Evolutionary conservation across 2,888 invertebrate genomes (phyloP), one percentile per base, ranked within the genome.

Genomic region (Parascotia fuliginaria): DNA sequence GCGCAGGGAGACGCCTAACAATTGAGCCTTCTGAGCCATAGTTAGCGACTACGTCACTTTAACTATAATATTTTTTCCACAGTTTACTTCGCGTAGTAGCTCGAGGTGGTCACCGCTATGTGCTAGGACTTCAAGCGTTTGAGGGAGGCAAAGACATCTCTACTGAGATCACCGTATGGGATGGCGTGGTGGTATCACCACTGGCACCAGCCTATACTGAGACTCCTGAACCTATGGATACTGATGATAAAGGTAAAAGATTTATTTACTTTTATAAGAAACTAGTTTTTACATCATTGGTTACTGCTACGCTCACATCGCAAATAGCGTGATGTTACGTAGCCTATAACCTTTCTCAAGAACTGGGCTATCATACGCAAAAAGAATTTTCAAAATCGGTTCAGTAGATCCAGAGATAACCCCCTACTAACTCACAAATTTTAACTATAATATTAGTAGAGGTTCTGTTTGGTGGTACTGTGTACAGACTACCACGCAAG

Each of bases 101-200:
- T 0, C 97, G 99, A 72, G 99, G 98, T 1, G 99, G 99, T 0
- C 98, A 96, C 85, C 97, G 97, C 77, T 97, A 97, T 76, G 95
- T 99, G 54, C 89, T 98, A 0, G 98, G 95, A 0, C 87, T 94
- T 49, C 92, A 92, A 47, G 75, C 89, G 0, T 92, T 92, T 70
- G 92, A 92, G 27, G 92, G 92, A 0, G 92, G 92, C 34, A 94
- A 94, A 71, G 94, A 94, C 75, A 94, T 97, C 43, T 95, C 96
- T 6, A 94, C 96, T 0, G 98, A 98, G 87, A 98, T 98, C 95
- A 97, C 98, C 0, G 97, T 98, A 12, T 98, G 98, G 98, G 96
- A 98, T 75, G 98, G 98, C 0, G 98, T 99, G 1, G 98, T 98
- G 0, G 98, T 99, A 0, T 97, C 98, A 0, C 98, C 99, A 0